Base-by-base conservation (phyloP, 2,797 vertebrate species). In the Mormyrus hasselquistii region DNA sequence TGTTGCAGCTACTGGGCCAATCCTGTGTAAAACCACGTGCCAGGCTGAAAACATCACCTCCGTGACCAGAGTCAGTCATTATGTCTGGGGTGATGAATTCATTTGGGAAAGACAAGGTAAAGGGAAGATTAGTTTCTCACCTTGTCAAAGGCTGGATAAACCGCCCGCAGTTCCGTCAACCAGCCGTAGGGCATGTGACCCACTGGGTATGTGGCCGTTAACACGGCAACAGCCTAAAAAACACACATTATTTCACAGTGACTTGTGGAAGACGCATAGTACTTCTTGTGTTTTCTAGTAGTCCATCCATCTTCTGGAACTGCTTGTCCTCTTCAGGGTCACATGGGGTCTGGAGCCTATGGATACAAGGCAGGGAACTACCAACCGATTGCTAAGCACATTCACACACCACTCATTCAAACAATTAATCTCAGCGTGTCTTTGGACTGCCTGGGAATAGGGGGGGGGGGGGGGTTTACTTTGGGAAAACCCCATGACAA, bases 171-270 rank as follows among this genome's bases (percentile, higher is more conserved):
- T 90, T 99, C 99, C 2, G 98, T 99, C 90, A 99, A 89, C 99
- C 99, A 99, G 86, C 99, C 99, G 22, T 99, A 99, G 0, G 98
- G 98, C 98, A 99, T 99, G 94, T 99, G 99, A 92, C 99, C 99
- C 92, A 99, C 99, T 0, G 99, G 99, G 93, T 99, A 99, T 0
- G 99, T 99, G 86, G 98, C 99, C 47, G 99, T 99, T 93, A 99
- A 94, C 92, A 99, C 98, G 0, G 99, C 99, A 92, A 99, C 98
- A 0, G 99, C 98, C 99, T 99, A 93, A 90, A 94, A 88, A 92
- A 53, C 10, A 2, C 12, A 87, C 65, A 52, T 12, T 34, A 69
- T 34, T 69, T 69, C 62, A 34, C 25, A 69, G 25, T 34, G 62
- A 69, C 62, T 4, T 29, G 9, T 12, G 25, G 22, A 25, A 22